A percentile compares a stretch with the other conserved stretches of the same genome.
phyloP scores from a whole-genome alignment of 2,797 vertebrate species.

The Salarias fasciatus region DNA sequence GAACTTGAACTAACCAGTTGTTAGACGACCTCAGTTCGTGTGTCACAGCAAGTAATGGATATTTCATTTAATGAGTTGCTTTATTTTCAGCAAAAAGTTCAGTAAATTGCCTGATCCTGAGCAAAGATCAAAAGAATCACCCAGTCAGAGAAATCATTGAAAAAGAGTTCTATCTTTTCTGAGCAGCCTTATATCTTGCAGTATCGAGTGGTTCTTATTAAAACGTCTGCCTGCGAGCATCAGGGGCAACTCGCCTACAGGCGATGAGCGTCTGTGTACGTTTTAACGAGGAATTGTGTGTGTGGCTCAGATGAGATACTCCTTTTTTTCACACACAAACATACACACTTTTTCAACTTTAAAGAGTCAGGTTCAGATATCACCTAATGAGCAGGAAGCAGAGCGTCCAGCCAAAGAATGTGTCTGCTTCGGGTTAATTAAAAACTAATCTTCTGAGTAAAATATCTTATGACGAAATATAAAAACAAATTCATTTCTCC shows the following conservation, averaged over 20 bases:
- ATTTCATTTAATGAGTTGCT: no score
- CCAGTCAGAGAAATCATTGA: no score
- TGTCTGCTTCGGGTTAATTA: constrained; percentile 59
- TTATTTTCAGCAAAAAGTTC: no score
- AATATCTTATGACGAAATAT: constrained; percentile 36
- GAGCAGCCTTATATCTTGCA: no score
- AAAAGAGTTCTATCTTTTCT: no score
- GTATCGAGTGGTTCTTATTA: no score
- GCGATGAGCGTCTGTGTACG: not conserved
- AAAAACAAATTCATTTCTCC: constrained; percentile 35
- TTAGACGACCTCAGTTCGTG: no score
- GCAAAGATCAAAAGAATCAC: no score
- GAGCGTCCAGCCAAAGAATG: constrained; percentile 42
- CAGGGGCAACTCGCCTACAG: constrained; percentile 1
- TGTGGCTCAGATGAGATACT: constrained; percentile 36
- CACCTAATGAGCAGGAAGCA: constrained; percentile 21
- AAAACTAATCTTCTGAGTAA: constrained; percentile 56
- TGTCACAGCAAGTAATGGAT: no score
- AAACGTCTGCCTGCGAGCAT: no score
- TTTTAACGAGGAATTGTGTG: constrained; percentile 45
- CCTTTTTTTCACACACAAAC: constrained; percentile 13
- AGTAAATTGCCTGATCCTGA: no score
- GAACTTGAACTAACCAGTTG: no score
- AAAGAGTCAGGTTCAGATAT: constrained; percentile 21
- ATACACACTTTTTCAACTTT: constrained; percentile 26